A percentile compares a stretch with the other conserved stretches of the same genome.
These are phyloP conservation scores for Hemibagrus wyckioides DNA, from an alignment of 2,113 vertebrate genomes.

Conservation along the genomic window DNA sequence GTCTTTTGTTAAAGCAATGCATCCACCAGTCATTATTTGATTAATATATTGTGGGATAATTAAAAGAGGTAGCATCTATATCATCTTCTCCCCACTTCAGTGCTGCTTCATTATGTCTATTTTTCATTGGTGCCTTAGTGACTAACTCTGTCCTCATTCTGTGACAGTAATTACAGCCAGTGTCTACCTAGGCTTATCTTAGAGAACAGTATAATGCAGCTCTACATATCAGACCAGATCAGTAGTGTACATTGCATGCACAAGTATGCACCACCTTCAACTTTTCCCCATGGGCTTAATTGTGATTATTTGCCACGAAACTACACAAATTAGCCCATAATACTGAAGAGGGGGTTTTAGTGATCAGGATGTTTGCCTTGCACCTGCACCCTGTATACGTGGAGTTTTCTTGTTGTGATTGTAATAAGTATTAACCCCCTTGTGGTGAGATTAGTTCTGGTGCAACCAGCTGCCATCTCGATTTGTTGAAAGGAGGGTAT, in stretches of 20 bases:
- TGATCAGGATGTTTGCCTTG: too few relatives aligned
- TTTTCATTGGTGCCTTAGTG: constrained; percentile 33
- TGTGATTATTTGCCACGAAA: background rate
- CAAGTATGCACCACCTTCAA: background rate
- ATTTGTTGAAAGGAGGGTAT: too few relatives aligned
- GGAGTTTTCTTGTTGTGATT: too few relatives aligned
- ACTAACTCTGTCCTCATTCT: constrained; percentile 9
- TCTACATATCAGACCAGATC: constrained; percentile 5
- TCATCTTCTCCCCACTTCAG: constrained; percentile 19
- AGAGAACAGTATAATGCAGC: background rate
- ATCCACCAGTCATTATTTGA: constrained; percentile 30
- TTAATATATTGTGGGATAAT: constrained; percentile 41
- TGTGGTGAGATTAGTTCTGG: too few relatives aligned
- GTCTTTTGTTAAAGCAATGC: constrained; percentile 11
- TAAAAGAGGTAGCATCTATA: constrained; percentile 37
- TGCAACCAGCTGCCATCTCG: too few relatives aligned
- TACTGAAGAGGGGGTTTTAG: background rate
- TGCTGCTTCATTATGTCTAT: constrained; percentile 25
- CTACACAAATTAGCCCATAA: background rate
- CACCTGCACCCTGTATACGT: too few relatives aligned
- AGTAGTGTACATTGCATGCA: background rate
- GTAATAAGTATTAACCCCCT: too few relatives aligned
- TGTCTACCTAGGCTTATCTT: constrained; percentile 14
- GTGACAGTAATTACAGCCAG: constrained; percentile 29
- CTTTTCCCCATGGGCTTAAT: background rate